phyloP scores from a whole-genome alignment of 2,113 vertebrate genomes.

The Thryonomys swinderianus region DNA sequence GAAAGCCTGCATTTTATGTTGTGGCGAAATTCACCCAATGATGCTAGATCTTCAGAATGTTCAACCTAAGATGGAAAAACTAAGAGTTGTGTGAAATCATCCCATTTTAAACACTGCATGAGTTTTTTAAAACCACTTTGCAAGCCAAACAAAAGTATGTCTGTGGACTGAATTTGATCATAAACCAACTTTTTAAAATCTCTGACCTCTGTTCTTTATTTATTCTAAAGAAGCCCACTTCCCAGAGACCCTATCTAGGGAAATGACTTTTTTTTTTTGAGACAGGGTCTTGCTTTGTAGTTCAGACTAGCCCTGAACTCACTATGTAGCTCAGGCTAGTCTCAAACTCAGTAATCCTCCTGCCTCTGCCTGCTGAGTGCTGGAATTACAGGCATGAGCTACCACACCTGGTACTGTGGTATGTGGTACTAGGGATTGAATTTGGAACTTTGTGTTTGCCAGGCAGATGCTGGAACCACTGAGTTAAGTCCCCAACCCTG shows the following conservation, averaged over 20 bases:
- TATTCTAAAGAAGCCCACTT: not conserved
- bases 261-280: not conserved
- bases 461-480: too few species aligned
- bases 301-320: too few species aligned
- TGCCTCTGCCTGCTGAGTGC: too few species aligned
- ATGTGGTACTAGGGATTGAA: too few species aligned
- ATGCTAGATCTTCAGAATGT: slow-evolving; percentile 12
- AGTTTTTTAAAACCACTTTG: not conserved
- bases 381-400: too few species aligned
- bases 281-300: too few species aligned
- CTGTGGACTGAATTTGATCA: not conserved
- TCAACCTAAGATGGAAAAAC: slow-evolving; percentile 29
- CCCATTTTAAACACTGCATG: slow-evolving; percentile 32
- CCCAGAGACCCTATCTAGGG: not conserved
- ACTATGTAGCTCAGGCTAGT: too few species aligned
- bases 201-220: not conserved
- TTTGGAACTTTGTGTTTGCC: too few species aligned
- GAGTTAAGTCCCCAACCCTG: not conserved
- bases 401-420: too few species aligned
- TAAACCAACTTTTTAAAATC: slow-evolving; percentile 8
- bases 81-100: slow-evolving; percentile 2
- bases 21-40: not conserved
- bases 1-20: not conserved
- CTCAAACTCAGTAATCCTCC: too few species aligned
- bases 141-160: slow-evolving; percentile 21